A percentile compares a stretch with the other conserved stretches of the same genome.
Conservation (phyloP, 2,888 invertebrate species). For the Zaprionus bogoriensis region DNA sequence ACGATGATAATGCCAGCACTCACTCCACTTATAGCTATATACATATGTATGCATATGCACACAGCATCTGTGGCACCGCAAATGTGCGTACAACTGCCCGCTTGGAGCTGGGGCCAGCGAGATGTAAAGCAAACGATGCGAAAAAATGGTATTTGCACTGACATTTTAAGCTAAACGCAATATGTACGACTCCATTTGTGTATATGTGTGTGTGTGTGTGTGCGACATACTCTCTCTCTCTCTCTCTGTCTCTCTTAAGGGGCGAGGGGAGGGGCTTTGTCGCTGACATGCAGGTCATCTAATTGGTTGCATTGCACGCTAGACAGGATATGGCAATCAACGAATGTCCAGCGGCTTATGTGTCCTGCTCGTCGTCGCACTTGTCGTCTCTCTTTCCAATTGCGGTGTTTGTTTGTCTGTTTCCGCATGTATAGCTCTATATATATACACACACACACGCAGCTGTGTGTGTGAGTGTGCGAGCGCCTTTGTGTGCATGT, state of each 20-base stretch:
- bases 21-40: too few species aligned
- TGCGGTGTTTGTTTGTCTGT: conserved; percentile 29
- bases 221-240: not conserved
- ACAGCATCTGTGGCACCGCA: conserved; percentile 38
- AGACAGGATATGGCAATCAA: conserved; percentile 65
- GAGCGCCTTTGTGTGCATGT: not conserved
- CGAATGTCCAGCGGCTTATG: conserved; percentile 71
- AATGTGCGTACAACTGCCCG: conserved; percentile 58
- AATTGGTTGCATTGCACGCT: conserved; percentile 69
- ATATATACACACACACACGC: not conserved
- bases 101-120: conserved; percentile 21
- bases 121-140: conserved; percentile 56
- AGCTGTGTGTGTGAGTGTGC: not conserved
- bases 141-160: conserved; percentile 57
- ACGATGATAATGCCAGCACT: conserved; percentile 32
- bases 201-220: too few species aligned
- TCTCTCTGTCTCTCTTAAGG: conserved; percentile 1
- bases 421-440: not conserved
- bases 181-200: conserved; percentile 10
- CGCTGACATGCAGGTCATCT: conserved; percentile 67
- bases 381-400: conserved; percentile 39
- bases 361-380: conserved; percentile 36
- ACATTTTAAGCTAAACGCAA: conserved; percentile 60
- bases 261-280: not conserved
- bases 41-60: not conserved